phyloP scores from a whole-genome alignment of 2,113 vertebrate species.

The Ptyas mucosa region DNA sequence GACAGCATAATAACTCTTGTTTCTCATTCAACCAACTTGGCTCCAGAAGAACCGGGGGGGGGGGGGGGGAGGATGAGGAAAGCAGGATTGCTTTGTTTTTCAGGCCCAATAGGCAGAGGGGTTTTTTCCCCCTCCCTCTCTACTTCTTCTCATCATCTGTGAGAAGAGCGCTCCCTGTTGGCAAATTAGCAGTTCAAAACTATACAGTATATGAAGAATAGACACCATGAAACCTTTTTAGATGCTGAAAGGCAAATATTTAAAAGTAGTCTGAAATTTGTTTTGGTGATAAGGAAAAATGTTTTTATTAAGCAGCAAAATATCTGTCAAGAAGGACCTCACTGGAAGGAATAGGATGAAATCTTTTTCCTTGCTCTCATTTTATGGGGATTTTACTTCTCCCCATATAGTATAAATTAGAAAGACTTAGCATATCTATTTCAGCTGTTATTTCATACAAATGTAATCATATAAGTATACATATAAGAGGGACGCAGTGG shows the following conservation, averaged over 20 bases:
- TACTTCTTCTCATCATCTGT: neutral
- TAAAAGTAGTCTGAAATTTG: neutral
- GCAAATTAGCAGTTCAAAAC: neutral
- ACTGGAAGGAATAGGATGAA: neutral
- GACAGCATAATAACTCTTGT: neutral
- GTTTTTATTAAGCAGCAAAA: neutral
- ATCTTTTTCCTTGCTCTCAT: neutral
- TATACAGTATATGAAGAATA: neutral
- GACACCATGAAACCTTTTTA: neutral
- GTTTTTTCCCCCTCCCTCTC: neutral
- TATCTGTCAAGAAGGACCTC: neutral
- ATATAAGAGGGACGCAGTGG: neutral
- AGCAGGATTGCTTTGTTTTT: neutral
- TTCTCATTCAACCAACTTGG: neutral
- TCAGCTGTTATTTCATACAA: neutral
- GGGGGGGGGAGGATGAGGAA: neutral
- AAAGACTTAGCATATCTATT: neutral
- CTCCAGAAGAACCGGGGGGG: neutral
- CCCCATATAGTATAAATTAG: neutral
- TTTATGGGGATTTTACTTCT: neutral
- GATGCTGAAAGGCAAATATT: neutral
- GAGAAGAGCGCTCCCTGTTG: neutral
- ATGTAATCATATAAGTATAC: neutral
- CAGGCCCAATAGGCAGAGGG: neutral
- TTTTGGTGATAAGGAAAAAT: neutral